Conservation (phyloP, 2,888 invertebrate genomes). For the Heliconius aoede region DNA sequence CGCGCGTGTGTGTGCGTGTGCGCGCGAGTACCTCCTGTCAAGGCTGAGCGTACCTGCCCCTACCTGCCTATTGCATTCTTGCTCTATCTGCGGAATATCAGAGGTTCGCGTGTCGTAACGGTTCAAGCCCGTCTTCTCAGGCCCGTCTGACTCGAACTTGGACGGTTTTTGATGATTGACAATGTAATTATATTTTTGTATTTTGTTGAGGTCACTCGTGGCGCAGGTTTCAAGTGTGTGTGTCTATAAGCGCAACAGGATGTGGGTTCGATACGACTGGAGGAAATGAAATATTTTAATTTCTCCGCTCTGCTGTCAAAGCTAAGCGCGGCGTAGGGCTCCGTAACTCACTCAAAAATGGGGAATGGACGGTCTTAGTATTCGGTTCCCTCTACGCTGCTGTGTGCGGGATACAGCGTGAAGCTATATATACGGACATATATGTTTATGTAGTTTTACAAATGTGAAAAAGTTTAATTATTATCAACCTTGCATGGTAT, state of each 20-base stretch:
- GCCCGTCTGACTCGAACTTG: slow-evolving; percentile 55
- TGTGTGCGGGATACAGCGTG: too few relatives aligned
- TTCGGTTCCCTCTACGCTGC: too few relatives aligned
- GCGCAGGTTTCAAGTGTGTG: too few relatives aligned
- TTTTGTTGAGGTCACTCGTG: too few relatives aligned
- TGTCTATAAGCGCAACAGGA: too few relatives aligned
- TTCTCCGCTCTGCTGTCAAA: too few relatives aligned
- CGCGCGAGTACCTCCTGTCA: slow-evolving; percentile 51
- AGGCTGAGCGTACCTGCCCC: slow-evolving; percentile 64
- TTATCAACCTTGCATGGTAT: slow-evolving; percentile 55
- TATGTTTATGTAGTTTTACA: slow-evolving; percentile 70
- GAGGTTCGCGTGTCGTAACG: slow-evolving; percentile 70
- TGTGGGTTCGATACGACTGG: too few relatives aligned
- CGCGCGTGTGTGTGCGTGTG: slow-evolving; percentile 45
- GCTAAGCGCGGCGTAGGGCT: too few relatives aligned
- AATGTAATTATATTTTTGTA: slow-evolving; percentile 54
- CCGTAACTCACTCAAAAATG: too few relatives aligned
- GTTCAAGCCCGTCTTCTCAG: slow-evolving; percentile 56
- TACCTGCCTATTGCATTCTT: slow-evolving; percentile 76
- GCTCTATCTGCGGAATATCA: slow-evolving; percentile 74
- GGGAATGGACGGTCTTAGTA: too few relatives aligned
- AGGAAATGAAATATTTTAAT: too few relatives aligned
- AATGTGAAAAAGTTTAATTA: slow-evolving; percentile 61
- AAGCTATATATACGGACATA: too few relatives aligned
- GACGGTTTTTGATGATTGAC: slow-evolving; percentile 56